These are phyloP conservation scores for Epizoanthus ramosus DNA, from an alignment of 92 coral and sea anemone species.

Conservation along the genomic window DNA sequence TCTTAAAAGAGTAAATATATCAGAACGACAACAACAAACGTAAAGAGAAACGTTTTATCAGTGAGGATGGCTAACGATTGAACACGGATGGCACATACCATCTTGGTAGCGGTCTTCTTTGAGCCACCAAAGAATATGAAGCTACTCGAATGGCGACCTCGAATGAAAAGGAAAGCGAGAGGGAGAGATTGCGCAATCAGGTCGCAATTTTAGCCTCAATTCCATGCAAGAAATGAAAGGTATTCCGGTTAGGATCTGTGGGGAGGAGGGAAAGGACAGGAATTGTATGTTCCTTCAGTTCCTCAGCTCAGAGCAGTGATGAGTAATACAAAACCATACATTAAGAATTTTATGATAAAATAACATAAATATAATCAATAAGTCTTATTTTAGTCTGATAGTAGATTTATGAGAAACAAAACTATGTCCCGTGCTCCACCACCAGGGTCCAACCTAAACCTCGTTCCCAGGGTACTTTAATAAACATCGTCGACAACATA, in stretches of 20 bases:
- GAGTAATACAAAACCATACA: too few relatives aligned
- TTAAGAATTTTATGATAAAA: too few relatives aligned
- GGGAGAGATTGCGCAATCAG: constrained; percentile 75
- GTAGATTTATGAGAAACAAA: too few relatives aligned
- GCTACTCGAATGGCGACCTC: constrained; percentile 70
- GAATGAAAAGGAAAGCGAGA: constrained; percentile 64
- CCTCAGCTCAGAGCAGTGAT: too few relatives aligned
- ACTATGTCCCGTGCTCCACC: too few relatives aligned
- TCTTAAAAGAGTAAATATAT: background rate
- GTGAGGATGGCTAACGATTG: constrained; percentile 76
- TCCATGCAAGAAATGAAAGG: background rate
- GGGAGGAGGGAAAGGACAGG: background rate
- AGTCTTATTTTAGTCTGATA: too few relatives aligned
- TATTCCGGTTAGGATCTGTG: background rate
- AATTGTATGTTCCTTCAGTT: too few relatives aligned
- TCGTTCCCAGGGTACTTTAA: too few relatives aligned
- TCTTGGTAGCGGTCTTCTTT: constrained; percentile 69
- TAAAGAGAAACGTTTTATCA: background rate
- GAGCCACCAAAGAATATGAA: constrained; percentile 49
- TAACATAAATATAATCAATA: too few relatives aligned
- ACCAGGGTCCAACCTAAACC: too few relatives aligned
- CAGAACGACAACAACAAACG: background rate
- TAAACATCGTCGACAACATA: too few relatives aligned
- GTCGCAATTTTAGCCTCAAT: constrained; percentile 68
- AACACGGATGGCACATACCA: constrained; percentile 93